Evolutionary conservation across 2,113 vertebrate genomes (phyloP).

Genomic region (Forbesichthys agassizii): DNA sequence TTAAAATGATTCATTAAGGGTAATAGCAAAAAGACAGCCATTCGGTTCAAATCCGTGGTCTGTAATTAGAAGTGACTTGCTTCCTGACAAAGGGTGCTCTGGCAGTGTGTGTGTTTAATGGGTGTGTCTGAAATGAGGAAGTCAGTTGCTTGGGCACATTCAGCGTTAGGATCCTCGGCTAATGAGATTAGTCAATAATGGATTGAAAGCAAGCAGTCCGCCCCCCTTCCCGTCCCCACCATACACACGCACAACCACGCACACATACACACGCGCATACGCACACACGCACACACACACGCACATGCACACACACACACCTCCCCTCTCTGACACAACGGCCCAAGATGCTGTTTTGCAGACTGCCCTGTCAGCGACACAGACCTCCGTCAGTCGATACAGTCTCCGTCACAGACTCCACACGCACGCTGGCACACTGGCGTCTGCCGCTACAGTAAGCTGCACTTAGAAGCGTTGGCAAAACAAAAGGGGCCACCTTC

Average conservation of each 20-base stretch:
- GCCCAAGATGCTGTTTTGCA: constrained; percentile 32
- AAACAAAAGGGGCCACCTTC: constrained; percentile 55
- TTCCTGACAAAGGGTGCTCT: constrained; percentile 32
- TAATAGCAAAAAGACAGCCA: constrained; percentile 55
- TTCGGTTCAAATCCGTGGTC: constrained; percentile 59
- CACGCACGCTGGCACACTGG: constrained; percentile 22
- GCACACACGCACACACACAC: constrained; percentile 1
- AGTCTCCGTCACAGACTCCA: not conserved
- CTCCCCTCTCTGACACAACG: constrained; percentile 56
- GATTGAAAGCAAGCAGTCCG: constrained; percentile 63
- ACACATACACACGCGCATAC: not conserved
- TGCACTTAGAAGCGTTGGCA: constrained; percentile 43
- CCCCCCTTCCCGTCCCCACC: not conserved
- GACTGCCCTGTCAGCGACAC: constrained; percentile 63
- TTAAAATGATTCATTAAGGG: constrained; percentile 74
- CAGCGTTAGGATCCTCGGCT: constrained; percentile 68
- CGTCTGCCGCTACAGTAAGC: constrained; percentile 2
- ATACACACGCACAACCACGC: not conserved
- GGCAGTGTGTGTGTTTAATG: constrained; percentile 10
- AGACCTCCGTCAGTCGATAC: constrained; percentile 52
- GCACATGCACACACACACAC: constrained; percentile 1
- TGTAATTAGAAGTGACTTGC: constrained; percentile 63
- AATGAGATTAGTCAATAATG: constrained; percentile 76
- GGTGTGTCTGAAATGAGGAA: constrained; percentile 15
- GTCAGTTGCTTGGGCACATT: constrained; percentile 60